phyloP scores from a whole-genome alignment of 2,888 invertebrate genomes.

The Atrina japonica region DNA sequence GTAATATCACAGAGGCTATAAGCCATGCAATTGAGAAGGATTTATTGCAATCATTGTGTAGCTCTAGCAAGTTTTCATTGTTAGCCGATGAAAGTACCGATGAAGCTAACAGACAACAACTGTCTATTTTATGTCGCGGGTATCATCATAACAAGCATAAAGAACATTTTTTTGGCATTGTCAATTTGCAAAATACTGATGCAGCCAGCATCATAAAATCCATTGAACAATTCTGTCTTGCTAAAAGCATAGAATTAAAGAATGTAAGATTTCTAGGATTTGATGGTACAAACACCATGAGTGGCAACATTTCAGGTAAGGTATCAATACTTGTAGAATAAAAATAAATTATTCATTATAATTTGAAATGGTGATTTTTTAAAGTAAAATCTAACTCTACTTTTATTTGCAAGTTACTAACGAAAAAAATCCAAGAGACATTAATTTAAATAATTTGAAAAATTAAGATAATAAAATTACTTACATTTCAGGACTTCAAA shows the following conservation, averaged over 20 bases:
- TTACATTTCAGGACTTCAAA: no score
- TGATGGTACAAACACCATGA: slow-evolving; percentile 16
- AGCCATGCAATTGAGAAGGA: background rate
- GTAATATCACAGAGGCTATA: background rate
- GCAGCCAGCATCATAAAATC: background rate
- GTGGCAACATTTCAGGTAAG: background rate
- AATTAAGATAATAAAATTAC: background rate
- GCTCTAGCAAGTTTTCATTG: background rate
- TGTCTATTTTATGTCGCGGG: no score
- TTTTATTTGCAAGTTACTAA: no score
- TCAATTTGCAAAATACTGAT: background rate
- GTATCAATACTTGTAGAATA: no score
- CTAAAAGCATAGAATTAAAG: background rate
- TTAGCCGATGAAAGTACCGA: slow-evolving; percentile 14
- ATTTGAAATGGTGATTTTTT: no score
- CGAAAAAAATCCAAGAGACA: background rate
- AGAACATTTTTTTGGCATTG: background rate
- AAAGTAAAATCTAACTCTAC: no score
- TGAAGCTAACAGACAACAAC: background rate
- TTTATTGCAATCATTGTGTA: background rate
- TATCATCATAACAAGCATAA: no score
- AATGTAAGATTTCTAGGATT: slow-evolving; percentile 1
- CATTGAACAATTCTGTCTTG: background rate
- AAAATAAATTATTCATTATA: no score
- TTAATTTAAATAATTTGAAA: background rate